Evolutionary conservation across 2,888 invertebrate species (phyloP).

Genomic region (Parthenolecanium corni): DNA sequence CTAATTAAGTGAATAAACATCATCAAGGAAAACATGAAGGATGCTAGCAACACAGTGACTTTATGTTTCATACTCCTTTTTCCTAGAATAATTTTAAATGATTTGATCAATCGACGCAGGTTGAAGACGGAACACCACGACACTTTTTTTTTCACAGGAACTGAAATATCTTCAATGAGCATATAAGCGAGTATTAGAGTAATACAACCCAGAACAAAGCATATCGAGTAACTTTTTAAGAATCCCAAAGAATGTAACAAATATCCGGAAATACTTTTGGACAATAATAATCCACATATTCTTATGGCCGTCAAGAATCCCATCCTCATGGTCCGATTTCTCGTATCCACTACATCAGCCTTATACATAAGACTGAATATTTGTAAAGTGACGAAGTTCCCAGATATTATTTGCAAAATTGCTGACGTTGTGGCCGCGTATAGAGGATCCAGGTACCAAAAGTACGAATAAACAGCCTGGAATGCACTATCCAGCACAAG

Average conservation of each 20-base stretch:
- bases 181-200: neutral
- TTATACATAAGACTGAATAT: neutral
- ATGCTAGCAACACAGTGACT: no score
- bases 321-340: conserved; percentile 1
- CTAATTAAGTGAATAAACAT: no score
- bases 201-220: neutral
- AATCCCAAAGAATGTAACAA: conserved; percentile 27
- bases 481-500: conserved; percentile 31
- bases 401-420: neutral
- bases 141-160: neutral
- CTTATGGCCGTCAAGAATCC: conserved; percentile 1
- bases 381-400: neutral
- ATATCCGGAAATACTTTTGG: conserved; percentile 28
- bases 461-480: conserved; percentile 32
- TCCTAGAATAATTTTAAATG: no score
- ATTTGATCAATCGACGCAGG: no score
- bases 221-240: conserved; percentile 9
- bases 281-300: conserved; percentile 18
- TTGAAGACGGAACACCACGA: no score
- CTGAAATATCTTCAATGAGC: neutral
- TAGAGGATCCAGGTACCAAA: conserved; percentile 32
- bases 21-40: no score
- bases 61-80: no score
- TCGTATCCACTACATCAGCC: neutral
- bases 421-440: conserved; percentile 29